Evolutionary conservation across 1,140 invertebrate genomes (phyloP).

Genomic region (Agrypnia vestita): DNA sequence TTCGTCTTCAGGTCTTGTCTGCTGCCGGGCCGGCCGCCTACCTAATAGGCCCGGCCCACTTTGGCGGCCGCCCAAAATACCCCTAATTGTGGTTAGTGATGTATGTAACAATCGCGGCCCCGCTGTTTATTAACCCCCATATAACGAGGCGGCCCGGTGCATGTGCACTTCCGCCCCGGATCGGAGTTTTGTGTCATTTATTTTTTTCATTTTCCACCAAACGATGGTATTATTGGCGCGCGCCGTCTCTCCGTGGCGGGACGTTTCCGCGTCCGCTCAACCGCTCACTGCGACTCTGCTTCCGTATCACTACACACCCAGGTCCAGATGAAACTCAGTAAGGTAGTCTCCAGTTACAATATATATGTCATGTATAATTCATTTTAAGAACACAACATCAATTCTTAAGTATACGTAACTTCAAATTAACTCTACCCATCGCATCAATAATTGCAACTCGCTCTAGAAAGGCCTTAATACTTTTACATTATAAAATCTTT

Average conservation of each 20-base stretch:
- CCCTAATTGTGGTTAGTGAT: slow-evolving; percentile 61
- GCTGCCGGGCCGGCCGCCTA: slow-evolving; percentile 3
- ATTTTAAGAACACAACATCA: too few relatives aligned
- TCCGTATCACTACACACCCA: too few relatives aligned
- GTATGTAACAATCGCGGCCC: slow-evolving; percentile 59
- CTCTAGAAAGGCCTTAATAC: too few relatives aligned
- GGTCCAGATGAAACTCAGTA: too few relatives aligned
- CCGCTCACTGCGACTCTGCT: too few relatives aligned
- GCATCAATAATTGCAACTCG: too few relatives aligned
- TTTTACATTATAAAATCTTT: too few relatives aligned
- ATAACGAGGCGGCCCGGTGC: slow-evolving; percentile 56
- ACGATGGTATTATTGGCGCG: slow-evolving; percentile 33
- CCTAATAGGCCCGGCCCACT: slow-evolving; percentile 47
- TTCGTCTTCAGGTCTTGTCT: slow-evolving; percentile 22
- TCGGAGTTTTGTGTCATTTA: slow-evolving; percentile 5
- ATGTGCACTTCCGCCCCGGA: slow-evolving; percentile 38
- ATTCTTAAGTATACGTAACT: too few relatives aligned
- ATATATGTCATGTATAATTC: too few relatives aligned
- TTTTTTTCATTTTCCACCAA: slow-evolving; percentile 26
- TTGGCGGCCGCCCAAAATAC: slow-evolving; percentile 57
- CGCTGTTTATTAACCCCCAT: slow-evolving; percentile 60
- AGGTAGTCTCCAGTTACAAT: too few relatives aligned
- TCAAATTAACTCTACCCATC: too few relatives aligned
- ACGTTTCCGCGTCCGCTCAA: slow-evolving; percentile 15
- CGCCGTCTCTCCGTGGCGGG: background rate